Evolutionary conservation across 2,888 invertebrate genomes (phyloP), one percentile per base, ranked within the genome.

Genomic region (Pemphredon lugubris): DNA sequence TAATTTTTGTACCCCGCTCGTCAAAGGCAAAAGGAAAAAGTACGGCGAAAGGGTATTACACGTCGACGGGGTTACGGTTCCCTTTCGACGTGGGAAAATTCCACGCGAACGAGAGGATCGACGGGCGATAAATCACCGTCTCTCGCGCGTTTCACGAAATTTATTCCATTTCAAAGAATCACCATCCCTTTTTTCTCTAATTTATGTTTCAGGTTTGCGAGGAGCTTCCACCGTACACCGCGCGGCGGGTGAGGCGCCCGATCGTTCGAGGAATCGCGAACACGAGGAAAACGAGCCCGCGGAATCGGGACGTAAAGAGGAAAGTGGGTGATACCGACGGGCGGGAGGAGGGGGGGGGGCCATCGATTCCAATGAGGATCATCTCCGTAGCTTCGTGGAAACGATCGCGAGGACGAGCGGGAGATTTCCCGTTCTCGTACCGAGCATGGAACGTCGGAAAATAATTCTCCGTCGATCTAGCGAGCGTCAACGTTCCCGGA

Each of bases 141-240:
- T 37, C 37, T 4, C n/a, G 9, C 37, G 13, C 37, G 20, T 2
- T 5, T 42, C 16, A 9, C 0, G 18, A 30, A 21, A 18, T 58
- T 66, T 37, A 42, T 42, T 54, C 23, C 39, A 59, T 47, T 40
- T 65, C 47, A 51, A 66, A 47, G 11, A 40, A 18, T 59, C 3
- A 58, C 16, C 18, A 2, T 18, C 9, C 42, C 21, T 13, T n/a
- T 11, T 9, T 37, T 16, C 2, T 30, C n/a, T n/a, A 61, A 68
- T 69, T 64, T 63, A 40, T 80, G 73, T 80, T 79, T 5, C 71
- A 80, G 79, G n/a, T 18, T 11, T 11, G 42, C 14, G 7, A n/a
- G n/a, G n/a, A n/a, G n/a, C n/a, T n/a, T n/a, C n/a, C n/a, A n/a
- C 26, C 48, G 13, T 40, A 40, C 11, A 23, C 5, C 6, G 58